phyloP scores from a whole-genome alignment of 2,113 vertebrate genomes.

The Nibea coibor region DNA sequence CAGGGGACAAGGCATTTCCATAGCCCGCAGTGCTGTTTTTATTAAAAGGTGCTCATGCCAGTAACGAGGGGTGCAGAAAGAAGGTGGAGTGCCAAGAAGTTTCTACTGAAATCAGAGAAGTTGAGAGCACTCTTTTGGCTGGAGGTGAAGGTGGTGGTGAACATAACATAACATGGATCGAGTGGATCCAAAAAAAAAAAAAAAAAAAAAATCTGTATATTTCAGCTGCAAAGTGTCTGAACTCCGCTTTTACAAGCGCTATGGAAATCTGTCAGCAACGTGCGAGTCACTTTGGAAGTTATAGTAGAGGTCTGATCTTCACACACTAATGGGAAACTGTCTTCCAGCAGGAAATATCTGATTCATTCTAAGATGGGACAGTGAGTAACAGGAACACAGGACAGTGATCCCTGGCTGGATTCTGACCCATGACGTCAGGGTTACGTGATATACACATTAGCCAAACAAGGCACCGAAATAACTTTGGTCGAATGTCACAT shows the following conservation, averaged over 20 bases:
- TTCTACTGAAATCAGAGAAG: conserved; percentile 18
- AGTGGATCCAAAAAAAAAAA: background rate
- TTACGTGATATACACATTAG: background rate
- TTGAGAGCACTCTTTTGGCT: background rate
- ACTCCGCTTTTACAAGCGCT: conserved; percentile 15
- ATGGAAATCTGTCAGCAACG: conserved; percentile 51
- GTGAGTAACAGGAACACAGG: background rate
- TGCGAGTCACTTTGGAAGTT: conserved; percentile 49
- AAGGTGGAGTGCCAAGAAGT: background rate
- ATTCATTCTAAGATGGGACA: background rate
- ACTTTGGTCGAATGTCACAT: background rate
- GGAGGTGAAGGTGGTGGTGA: background rate
- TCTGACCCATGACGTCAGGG: conserved; percentile 1
- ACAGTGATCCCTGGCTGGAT: background rate
- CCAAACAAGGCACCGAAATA: background rate
- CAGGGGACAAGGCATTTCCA: conserved; percentile 65
- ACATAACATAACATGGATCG: background rate
- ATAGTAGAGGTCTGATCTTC: conserved; percentile 34
- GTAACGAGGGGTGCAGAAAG: conserved; percentile 4
- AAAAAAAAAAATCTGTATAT: background rate
- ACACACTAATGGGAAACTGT: conserved; percentile 40
- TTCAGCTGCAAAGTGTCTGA: background rate
- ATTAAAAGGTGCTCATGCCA: conserved; percentile 48
- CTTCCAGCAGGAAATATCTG: conserved; percentile 1
- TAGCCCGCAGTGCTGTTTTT: conserved; percentile 54